Percentiles rank a stretch among this genome's conserved stretches.
These are phyloP conservation scores for Anagrus nilaparvatae DNA, from an alignment of 1,140 invertebrate species.

Conservation along the genomic window DNA sequence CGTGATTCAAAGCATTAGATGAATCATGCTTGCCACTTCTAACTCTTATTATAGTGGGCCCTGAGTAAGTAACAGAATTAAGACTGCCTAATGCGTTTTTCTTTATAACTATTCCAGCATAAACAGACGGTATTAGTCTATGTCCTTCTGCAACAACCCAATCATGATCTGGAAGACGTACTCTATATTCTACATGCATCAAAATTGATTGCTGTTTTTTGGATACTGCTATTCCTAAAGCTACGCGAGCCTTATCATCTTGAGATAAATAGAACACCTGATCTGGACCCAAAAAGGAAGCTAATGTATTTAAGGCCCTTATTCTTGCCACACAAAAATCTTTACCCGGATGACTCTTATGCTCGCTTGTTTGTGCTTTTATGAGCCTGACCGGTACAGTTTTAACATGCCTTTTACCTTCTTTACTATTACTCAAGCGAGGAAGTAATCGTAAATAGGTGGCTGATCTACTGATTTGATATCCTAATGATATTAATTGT, in stretches of 20 bases:
- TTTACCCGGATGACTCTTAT: constrained; percentile 4
- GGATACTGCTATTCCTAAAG: constrained; percentile 32
- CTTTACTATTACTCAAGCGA: neutral
- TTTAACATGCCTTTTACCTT: constrained; percentile 5
- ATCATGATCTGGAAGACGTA: constrained; percentile 8
- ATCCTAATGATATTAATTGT: neutral
- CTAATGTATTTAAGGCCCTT: constrained; percentile 1
- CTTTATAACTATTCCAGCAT: neutral
- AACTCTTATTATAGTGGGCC: no score
- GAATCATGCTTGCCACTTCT: neutral
- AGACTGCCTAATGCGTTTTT: neutral
- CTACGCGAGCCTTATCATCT: constrained; percentile 36
- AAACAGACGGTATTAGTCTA: neutral
- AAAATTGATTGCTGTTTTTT: constrained; percentile 27
- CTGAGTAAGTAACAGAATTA: neutral
- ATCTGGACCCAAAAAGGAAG: constrained; percentile 16
- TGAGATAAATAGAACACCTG: constrained; percentile 24
- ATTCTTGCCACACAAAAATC: constrained; percentile 4
- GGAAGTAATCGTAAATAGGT: constrained; percentile 8
- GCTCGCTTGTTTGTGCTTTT: neutral
- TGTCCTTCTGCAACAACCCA: neutral
- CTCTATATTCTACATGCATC: constrained; percentile 32
- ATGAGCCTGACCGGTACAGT: constrained; percentile 9
- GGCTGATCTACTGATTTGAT: neutral
- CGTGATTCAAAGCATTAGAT: neutral